Evolutionary conservation across 2,888 invertebrate species (phyloP).

Genomic region (Himalopsyche tibetana): DNA sequence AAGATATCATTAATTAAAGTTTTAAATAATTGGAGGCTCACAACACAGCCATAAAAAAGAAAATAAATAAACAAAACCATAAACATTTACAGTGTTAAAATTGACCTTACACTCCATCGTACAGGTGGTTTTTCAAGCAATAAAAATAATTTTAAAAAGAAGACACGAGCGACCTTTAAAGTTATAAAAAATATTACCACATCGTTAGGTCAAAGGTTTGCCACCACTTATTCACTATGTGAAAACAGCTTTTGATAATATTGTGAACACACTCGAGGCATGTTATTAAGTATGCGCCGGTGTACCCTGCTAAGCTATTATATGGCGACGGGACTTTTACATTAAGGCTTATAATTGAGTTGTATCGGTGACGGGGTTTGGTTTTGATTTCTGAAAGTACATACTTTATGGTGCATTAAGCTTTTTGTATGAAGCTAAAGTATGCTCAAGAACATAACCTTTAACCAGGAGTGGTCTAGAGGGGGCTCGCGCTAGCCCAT

Average conservation of each 20-base stretch:
- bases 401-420: neutral
- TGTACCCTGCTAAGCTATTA: neutral
- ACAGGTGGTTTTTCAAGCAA: neutral
- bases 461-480: no score
- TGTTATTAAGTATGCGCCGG: neutral
- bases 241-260: neutral
- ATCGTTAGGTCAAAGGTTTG: constrained; percentile 12
- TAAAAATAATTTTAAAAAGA: neutral
- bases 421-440: neutral
- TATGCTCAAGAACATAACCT: no score
- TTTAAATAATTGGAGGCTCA: no score
- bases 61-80: no score
- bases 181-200: neutral
- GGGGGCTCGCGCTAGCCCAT: no score
- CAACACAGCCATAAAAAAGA: no score
- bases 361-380: neutral
- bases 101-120: neutral
- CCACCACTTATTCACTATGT: neutral
- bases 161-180: constrained; percentile 17
- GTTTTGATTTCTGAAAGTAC: neutral
- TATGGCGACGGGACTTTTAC: neutral
- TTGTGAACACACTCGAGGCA: neutral
- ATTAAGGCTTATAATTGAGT: neutral
- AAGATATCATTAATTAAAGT: no score
- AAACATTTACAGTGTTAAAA: neutral